phyloP scores from a whole-genome alignment of 2,888 invertebrate genomes.

The Vesta saturnalis region DNA sequence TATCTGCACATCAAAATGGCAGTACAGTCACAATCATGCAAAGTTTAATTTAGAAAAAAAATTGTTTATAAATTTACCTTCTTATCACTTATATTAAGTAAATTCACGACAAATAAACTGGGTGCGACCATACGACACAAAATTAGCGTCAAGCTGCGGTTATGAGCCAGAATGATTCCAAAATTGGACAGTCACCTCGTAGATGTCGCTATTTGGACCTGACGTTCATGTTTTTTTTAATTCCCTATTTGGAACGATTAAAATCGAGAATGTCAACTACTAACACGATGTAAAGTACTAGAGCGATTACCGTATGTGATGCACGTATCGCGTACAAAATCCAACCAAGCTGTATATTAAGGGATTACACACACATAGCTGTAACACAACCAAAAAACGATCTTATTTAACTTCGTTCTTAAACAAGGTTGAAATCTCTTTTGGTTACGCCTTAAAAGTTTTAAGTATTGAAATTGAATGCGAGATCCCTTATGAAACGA shows the following conservation, averaged over 20 bases:
- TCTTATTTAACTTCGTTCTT: too few species aligned
- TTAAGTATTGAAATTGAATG: too few species aligned
- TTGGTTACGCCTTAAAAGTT: too few species aligned
- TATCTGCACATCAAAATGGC: background rate
- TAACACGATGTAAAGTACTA: too few species aligned
- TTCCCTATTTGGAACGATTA: background rate
- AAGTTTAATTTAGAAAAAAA: background rate
- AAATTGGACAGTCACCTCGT: background rate
- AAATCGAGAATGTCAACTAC: background rate
- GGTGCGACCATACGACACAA: background rate
- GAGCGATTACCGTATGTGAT: too few species aligned
- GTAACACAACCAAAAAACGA: too few species aligned
- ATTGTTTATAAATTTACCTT: background rate
- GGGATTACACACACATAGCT: too few species aligned
- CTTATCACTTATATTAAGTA: background rate
- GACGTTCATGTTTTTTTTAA: background rate
- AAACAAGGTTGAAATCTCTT: too few species aligned
- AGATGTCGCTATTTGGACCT: background rate
- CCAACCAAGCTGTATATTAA: too few species aligned
- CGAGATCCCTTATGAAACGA: too few species aligned
- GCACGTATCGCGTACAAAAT: too few species aligned
- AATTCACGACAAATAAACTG: background rate
- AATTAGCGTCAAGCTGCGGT: background rate
- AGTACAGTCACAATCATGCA: background rate
- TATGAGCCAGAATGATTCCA: background rate